Conservation (phyloP, 2,888 invertebrate species). For the Lapara coniferarum region DNA sequence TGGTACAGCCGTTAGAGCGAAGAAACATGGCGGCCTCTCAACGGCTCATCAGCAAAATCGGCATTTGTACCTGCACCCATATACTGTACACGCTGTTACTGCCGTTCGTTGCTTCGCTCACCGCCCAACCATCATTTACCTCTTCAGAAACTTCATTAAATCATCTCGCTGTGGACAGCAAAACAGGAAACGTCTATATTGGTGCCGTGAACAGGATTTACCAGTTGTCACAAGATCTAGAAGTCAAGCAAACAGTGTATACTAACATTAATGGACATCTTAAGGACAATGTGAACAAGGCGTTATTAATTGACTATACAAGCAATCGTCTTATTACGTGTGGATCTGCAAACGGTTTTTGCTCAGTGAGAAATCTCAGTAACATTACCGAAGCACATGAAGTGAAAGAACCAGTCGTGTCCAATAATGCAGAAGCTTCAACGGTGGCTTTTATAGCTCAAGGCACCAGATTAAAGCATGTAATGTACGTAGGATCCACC, state of each 20-base stretch:
- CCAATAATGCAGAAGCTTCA: constrained; percentile 96
- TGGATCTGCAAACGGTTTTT: constrained; percentile 95
- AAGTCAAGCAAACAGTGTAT: constrained; percentile 89
- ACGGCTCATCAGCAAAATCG: constrained; percentile 40
- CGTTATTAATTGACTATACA: constrained; percentile 95
- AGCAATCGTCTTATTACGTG: constrained; percentile 95
- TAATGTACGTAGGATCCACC: constrained; percentile 98
- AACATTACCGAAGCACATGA: constrained; percentile 92
- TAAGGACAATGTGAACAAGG: constrained; percentile 96
- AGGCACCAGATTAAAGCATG: constrained; percentile 95
- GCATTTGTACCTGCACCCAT: constrained; percentile 72
- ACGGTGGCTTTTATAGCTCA: constrained; percentile 98
- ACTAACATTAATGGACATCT: constrained; percentile 92
- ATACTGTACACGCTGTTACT: constrained; percentile 84
- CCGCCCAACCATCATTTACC: constrained; percentile 86
- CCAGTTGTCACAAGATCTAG: constrained; percentile 94
- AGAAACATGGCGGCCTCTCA: background rate
- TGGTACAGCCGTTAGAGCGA: constrained; percentile 32
- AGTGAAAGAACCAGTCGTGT: constrained; percentile 95
- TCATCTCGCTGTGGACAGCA: constrained; percentile 95
- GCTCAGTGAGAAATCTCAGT: constrained; percentile 93
- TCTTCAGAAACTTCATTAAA: constrained; percentile 89
- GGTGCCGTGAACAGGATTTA: constrained; percentile 96
- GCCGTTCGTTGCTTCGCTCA: constrained; percentile 77
- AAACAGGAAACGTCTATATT: constrained; percentile 93